A percentile compares a stretch with the other conserved stretches of the same genome.
Conservation (phyloP, 2,113 vertebrate species). For the Scolopax mira region DNA sequence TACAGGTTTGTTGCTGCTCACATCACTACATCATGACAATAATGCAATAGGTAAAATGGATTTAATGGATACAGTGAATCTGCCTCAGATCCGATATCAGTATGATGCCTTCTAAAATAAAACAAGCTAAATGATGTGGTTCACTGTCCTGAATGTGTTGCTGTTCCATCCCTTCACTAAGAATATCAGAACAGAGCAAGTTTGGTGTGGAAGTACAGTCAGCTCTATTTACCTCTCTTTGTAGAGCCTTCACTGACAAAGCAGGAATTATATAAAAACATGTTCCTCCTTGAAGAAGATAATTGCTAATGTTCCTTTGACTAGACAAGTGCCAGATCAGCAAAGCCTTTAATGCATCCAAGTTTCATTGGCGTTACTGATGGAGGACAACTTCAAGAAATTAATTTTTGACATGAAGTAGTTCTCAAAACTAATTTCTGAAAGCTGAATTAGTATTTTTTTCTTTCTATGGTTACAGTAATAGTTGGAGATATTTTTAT, state of each 20-base stretch:
- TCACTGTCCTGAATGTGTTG: background rate
- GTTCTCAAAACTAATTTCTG: background rate
- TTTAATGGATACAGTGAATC: background rate
- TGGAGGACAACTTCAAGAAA: background rate
- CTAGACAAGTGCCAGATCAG: background rate
- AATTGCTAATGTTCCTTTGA: background rate
- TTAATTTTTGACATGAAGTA: background rate
- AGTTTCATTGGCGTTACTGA: background rate
- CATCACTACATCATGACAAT: background rate
- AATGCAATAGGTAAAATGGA: background rate
- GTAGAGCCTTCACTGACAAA: background rate
- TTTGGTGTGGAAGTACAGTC: background rate
- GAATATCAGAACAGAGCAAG: background rate
- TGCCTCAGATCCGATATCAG: background rate
- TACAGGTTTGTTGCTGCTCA: slow-evolving; percentile 78
- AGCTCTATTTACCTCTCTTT: background rate
- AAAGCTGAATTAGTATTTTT: background rate
- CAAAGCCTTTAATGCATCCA: background rate
- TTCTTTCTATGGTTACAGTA: background rate
- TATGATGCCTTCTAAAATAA: background rate
- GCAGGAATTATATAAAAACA: background rate
- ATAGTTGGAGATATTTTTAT: background rate
- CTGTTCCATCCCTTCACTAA: background rate
- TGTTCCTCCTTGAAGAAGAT: background rate
- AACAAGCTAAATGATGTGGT: background rate